Conservation (phyloP, 2,888 invertebrate species). For the Argyresthia goedartella region DNA sequence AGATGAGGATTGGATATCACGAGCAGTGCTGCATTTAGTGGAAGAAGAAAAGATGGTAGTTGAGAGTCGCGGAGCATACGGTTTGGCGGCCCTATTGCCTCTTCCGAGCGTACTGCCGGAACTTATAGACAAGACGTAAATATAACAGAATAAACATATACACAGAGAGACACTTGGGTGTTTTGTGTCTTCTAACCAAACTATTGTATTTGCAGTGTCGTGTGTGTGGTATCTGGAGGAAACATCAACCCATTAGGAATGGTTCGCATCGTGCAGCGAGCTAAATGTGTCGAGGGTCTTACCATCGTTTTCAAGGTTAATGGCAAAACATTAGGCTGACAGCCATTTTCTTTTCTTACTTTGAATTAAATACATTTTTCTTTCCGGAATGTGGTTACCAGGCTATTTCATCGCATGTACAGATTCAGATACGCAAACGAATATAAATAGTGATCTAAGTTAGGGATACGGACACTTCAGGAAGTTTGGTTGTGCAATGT, state of each 20-base stretch:
- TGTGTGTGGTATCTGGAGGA: conserved; percentile 35
- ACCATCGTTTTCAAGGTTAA: too few species aligned
- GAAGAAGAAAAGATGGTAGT: conserved; percentile 86
- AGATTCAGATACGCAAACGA: background rate
- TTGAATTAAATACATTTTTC: too few species aligned
- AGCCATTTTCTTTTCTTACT: too few species aligned
- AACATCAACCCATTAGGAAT: conserved; percentile 22
- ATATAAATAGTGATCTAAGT: background rate
- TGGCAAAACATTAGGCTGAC: too few species aligned
- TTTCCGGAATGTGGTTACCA: too few species aligned
- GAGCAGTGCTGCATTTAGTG: conserved; percentile 78
- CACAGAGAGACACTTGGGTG: too few species aligned
- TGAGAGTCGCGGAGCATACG: conserved; percentile 87
- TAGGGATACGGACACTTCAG: background rate
- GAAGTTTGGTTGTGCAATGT: too few species aligned
- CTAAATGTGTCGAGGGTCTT: conserved; percentile 23
- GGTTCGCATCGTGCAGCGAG: conserved; percentile 22
- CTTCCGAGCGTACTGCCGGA: conserved; percentile 39
- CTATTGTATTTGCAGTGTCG: conserved; percentile 27
- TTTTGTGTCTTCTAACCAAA: background rate
- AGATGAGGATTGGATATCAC: conserved; percentile 81
- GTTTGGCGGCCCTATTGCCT: conserved; percentile 82
- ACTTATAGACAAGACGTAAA: conserved; percentile 32
- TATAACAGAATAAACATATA: background rate
- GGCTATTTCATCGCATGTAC: conserved; percentile 2